Evolutionary conservation across 2,113 vertebrate genomes (phyloP), one percentile per base, ranked within the genome.

Genomic region (Lasiurus cinereus): DNA sequence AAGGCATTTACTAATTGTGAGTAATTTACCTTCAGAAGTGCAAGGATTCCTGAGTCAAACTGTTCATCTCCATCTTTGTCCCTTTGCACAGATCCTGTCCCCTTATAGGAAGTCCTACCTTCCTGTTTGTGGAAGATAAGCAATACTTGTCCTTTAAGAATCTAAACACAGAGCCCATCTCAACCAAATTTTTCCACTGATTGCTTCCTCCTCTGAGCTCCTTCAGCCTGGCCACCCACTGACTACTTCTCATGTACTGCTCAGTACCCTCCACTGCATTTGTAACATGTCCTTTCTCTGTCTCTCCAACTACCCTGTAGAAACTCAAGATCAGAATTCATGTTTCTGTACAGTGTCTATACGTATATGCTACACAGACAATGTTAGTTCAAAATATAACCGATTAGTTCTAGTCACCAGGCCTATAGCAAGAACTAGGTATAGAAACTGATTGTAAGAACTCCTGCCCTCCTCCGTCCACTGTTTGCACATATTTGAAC

Each of bases 1-100:
- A 16, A 84, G 54, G 43, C 56, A 82, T 83, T 96, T 94, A 94
- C 66, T 96, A 96, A 96, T 92, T 94, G 85, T 52, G 80, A 88
- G 27, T 88, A 95, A 90, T 69, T 94, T 85, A 73, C 24, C 24
- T 78, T 48, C 0, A 27, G 79, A 93, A 59, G 14, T 10, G 73
- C 13, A 67, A 77, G 69, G 36, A 72, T 90, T 87, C 59, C 22
- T 54, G 67, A 39, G 69, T 16, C 67, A 52, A 70, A 66, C 13
- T 16, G 14, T 0, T 90, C 33, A 43, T 69, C 36, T 8, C 27
- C 2, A 59, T 13, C 36, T 52, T 72, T 4, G 29, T 88, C 4
- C 18, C 48, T 46, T 46, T 39, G 7, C 27, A 86, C 4, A n/a
- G 31, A 76, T 4, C 11, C 4, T 13, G 72, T 67, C 8, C 69